These are phyloP conservation scores for Rotaria macrura DNA, from an alignment of 2,888 invertebrate species.

Conservation along the genomic window DNA sequence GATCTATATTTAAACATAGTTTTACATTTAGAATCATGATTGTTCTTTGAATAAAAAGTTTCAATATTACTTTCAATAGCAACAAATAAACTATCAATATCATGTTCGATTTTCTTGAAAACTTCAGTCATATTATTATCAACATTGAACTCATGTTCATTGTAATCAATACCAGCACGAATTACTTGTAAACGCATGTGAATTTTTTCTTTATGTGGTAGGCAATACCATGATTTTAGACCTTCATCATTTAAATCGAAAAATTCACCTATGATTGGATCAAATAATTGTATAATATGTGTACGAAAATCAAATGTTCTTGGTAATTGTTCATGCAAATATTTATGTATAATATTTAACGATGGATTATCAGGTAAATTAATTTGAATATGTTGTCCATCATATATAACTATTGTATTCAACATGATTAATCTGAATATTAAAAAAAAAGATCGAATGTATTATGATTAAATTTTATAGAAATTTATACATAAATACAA, in stretches of 20 bases:
- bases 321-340: not conserved
- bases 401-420: not conserved
- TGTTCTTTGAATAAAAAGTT: no score
- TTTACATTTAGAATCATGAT: no score
- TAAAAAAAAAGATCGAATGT: not conserved
- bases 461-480: not conserved
- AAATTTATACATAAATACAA: not conserved
- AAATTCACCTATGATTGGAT: not conserved
- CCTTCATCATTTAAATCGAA: conserved; percentile 19
- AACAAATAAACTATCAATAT: not conserved
- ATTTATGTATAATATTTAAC: not conserved
- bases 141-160: not conserved
- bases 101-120: not conserved
- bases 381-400: not conserved
- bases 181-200: not conserved
- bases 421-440: not conserved
- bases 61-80: not conserved
- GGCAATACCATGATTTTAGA: not conserved
- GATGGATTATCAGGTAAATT: conserved; percentile 1
- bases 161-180: not conserved
- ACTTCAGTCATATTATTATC: not conserved
- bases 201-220: not conserved
- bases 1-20: not conserved
- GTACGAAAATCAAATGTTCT: not conserved
- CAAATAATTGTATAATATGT: conserved; percentile 12